Evolutionary conservation across 2,888 invertebrate genomes (phyloP).

Genomic region (Amitus sp.): DNA sequence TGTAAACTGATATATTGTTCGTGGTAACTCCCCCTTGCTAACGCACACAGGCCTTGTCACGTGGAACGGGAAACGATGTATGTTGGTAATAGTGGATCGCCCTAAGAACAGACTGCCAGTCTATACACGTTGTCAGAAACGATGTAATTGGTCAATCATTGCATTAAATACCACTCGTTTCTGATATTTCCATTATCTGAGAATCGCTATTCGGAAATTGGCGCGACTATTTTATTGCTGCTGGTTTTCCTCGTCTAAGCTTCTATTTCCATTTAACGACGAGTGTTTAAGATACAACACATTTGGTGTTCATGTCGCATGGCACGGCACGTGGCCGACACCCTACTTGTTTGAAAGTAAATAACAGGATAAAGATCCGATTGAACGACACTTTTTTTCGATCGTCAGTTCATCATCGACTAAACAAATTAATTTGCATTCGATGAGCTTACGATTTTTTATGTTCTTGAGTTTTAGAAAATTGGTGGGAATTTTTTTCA

Average conservation of each 20-base stretch:
- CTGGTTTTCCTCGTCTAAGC: too few relatives aligned
- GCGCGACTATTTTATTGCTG: too few relatives aligned
- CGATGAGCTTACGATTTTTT: background rate
- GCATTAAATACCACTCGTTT: constrained; percentile 1
- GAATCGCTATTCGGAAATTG: too few relatives aligned
- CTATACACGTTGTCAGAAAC: constrained; percentile 27
- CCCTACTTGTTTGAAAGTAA: constrained; percentile 55
- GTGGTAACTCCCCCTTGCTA: constrained; percentile 47
- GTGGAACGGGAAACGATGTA: constrained; percentile 22
- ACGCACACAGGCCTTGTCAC: constrained; percentile 30
- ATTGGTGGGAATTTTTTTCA: too few relatives aligned
- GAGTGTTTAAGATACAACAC: constrained; percentile 38
- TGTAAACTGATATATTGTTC: constrained; percentile 62
- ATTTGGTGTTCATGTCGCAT: constrained; percentile 55
- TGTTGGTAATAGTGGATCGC: constrained; percentile 7
- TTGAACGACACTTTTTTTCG: constrained; percentile 33
- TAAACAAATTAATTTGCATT: background rate
- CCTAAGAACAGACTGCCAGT: constrained; percentile 15
- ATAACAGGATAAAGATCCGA: constrained; percentile 52
- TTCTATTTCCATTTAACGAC: constrained; percentile 27
- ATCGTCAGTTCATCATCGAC: background rate
- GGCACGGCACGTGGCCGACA: constrained; percentile 59
- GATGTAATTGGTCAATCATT: constrained; percentile 29
- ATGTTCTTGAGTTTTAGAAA: too few relatives aligned
- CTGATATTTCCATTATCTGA: too few relatives aligned